These are phyloP conservation scores for Lepidocyrtinus sp. DNA, from an alignment of 2,888 invertebrate species.

Conservation along the genomic window DNA sequence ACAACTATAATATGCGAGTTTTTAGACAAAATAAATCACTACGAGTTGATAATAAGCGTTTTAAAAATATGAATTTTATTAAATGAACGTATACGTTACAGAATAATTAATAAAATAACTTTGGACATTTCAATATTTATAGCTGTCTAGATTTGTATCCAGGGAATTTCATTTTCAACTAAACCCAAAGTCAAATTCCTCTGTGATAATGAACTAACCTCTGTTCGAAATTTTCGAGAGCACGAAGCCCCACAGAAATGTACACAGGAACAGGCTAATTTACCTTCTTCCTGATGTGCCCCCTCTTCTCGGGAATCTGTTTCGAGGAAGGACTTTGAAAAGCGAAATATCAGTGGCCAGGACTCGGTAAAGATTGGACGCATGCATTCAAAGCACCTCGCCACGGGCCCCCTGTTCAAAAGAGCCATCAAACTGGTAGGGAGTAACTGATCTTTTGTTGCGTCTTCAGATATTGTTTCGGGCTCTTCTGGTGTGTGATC, in stretches of 20 bases:
- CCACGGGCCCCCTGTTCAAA: conserved; percentile 52
- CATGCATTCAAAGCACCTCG: conserved; percentile 62
- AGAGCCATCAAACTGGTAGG: conserved; percentile 48
- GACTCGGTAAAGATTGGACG: conserved; percentile 61
- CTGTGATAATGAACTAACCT: conserved; percentile 30
- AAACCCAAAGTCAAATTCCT: conserved; percentile 55
- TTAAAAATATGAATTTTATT: no score
- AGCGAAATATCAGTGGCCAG: conserved; percentile 60
- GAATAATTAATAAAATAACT: no score
- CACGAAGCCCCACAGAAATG: conserved; percentile 56
- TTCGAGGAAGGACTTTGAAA: conserved; percentile 41
- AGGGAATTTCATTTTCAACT: conserved; percentile 49
- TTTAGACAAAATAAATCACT: no score
- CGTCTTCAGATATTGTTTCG: not conserved
- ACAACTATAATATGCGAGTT: no score
- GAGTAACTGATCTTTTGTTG: no score
- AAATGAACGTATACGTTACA: no score
- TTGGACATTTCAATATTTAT: no score
- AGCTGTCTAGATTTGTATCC: conserved; percentile 12
- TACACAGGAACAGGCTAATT: conserved; percentile 46
- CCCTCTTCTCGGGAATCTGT: conserved; percentile 35
- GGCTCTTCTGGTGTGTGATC: no score
- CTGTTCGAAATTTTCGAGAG: conserved; percentile 33
- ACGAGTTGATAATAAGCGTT: no score
- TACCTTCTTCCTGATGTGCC: conserved; percentile 33